A percentile compares a stretch with the other conserved stretches of the same genome.
Evolutionary conservation across 2,888 invertebrate species (phyloP).

Genomic region (Conchocele bisecta): DNA sequence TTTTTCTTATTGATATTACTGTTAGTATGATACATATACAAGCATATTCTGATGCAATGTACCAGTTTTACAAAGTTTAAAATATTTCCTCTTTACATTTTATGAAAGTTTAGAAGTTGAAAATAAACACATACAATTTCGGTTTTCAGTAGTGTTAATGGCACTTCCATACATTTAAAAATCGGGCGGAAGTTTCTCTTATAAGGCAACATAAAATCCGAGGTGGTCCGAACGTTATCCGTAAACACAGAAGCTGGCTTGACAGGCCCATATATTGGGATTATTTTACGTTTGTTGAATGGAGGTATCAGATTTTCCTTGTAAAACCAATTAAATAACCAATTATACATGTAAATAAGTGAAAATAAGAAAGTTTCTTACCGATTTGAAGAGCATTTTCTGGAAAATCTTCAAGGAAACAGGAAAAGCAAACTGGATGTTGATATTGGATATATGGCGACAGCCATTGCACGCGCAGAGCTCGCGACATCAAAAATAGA

Average conservation of each 20-base stretch:
- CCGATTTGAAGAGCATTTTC: constrained; percentile 2
- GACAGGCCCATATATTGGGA: not conserved
- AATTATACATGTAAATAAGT: not conserved
- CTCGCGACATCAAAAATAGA: not conserved
- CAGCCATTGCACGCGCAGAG: not conserved
- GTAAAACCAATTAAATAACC: not conserved
- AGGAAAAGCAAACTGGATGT: no score
- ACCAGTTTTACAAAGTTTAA: no score
- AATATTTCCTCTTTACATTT: no score
- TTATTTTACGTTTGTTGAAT: no score
- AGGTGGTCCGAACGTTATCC: not conserved
- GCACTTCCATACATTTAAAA: not conserved
- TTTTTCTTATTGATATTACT: no score
- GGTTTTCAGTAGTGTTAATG: not conserved
- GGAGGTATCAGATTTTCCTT: no score
- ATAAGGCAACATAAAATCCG: not conserved
- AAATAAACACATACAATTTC: not conserved
- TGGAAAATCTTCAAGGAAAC: not conserved
- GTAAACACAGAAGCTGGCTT: no score
- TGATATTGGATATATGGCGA: no score
- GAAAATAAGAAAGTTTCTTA: not conserved
- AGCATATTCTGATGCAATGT: no score
- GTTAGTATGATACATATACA: no score
- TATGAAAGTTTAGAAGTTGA: no score
- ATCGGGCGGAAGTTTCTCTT: not conserved